Base-by-base conservation (phyloP, 1,140 invertebrate genomes). In the Sarcophaga bullata region DNA sequence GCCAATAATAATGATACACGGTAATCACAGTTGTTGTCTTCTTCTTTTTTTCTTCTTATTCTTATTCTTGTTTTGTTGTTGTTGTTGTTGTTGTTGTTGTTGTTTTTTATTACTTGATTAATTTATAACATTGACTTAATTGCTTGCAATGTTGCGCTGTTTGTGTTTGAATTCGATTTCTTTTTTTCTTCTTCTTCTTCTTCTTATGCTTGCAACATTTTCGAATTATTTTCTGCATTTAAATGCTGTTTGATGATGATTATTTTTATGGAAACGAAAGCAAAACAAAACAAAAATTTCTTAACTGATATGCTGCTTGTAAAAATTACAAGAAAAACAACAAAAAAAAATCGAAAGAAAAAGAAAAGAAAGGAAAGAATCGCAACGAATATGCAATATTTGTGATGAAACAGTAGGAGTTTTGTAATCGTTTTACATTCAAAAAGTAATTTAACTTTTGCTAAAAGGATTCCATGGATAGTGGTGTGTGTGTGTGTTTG, bases 121-220 rank as follows among this genome's bases (percentile, higher is more conserved):
- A 84, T 84, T 84, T 84, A 84, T 84, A 83, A 81, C 84, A 78
- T 84, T 58, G 80, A 54, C 80, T 82, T 84, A 84, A 84, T 84
- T 84, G 84, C 84, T 81, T 82, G 84, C 84, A 84, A 83, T 84
- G 82, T 82, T 81, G 76, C 73, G 25, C 80, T 58, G 49, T 80
- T 80, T 80, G 49, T 54, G 47, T 25, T 52, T 80, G 3, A 54
- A 13, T 6, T 75, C 73, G 15, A 68, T n/a, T 50, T 8, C 4
- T 76, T 49, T 75, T 11, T 47, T 75, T 48, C 47, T 49, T 25
- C 47, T 76, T 76, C 73, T 48, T 76, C 13, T 73, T 73, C 73
- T 5, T 73, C 6, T 37, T 4, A 37, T 2, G 25, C 4, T 37
- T 37, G 25, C 25, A 37, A 37, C 25, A 37, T 37, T 37, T 37